Base-by-base conservation (phyloP, 1,140 invertebrate genomes). In the Trachymyrmex cornetzi region DNA sequence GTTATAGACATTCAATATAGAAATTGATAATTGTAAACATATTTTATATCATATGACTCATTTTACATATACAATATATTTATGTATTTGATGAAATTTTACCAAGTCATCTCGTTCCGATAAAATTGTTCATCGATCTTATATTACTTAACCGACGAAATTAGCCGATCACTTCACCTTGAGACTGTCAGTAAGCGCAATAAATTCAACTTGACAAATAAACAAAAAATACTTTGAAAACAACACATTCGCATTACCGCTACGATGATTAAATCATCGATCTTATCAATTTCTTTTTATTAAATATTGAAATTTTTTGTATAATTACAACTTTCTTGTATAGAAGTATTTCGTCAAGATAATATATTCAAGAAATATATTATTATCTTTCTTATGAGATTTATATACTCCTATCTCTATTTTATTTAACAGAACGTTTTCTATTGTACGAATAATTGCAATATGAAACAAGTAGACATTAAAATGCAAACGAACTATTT, bases 131-230 rank as follows among this genome's bases (percentile, higher is more conserved):
- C 24, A 48, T 71, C 22, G 34, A 30, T 19, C 14, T 34, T 6
- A 53, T 27, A 30, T 89, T 89, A 84, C 67, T 59, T 77, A 85
- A 89, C 24, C 89, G 57, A 77, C 85, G 50, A 85, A 90, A 87
- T 90, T 81, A 71, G 64, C 59, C 77, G 38, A 84, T 88, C 57
- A 24, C 50, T 57, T 90, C 55, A 81, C 77, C 89, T 90, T 82
- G 88, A 66, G 55, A 80, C n/a, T 22, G 80, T 71, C 61, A 77
- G 57, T 55, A 81, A 87, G 19, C 53, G n/a, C 72, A 81, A 90
- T 88, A 86, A 88, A 90, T 90, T 87, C 48, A n/a, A 50, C 12
- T 55, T n/a, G 57, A 16, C 4, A 22, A 30, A 61, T 48, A 64
- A 64, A 53, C 19, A 69, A 87, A 74, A 81, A 87, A 80, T 19